Base-by-base conservation (phyloP, 2,797 vertebrate species). In the Phrynocephalus guinanensis region DNA sequence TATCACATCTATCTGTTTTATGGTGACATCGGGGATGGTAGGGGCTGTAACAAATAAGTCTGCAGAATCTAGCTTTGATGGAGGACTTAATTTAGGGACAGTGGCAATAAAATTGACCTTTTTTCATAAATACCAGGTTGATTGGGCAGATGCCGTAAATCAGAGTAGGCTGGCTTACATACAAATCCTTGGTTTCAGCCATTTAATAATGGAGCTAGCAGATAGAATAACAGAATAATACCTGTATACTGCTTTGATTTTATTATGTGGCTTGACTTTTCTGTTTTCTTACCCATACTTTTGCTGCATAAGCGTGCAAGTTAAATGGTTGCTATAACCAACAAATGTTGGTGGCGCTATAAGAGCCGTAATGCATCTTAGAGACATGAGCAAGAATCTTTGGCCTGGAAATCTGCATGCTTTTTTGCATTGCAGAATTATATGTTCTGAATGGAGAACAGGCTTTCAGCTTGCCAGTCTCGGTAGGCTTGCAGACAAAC, bases 1-100 rank as follows among this genome's bases (percentile, higher is more conserved):
- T 73, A 72, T 80, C 24, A 22, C 38, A 50, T 80, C 75, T 84
- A 63, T 52, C 33, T 33, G 8, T 48, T 63, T 88, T 79, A 79
- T 48, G 20, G 15, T 66, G 52, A 68, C 56, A 30, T 7, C 71
- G 20, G 26, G 11, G 9, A 2, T 30, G 11, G 80, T 13, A 52
- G 68, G 28, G 3, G 7, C 67, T 30, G 68, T 66, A 73, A 30
- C 15, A 15, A 77, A 6, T 38, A 86, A 84, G 24, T 82, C 22
- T 87, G 81, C 52, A 63, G 38, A 81, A 3, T 30, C 48, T 84
- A 52, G 68, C 38, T 79, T 7, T 26, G 8, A 79, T 60, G 28
- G 79, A 84, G 50, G 9, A 13, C 28, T 71, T 72, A 48, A 73
- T 6, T 20, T 63, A 73, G 84, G 18, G 68, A 83, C n/a, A 26